Percentiles rank a stretch among this genome's conserved stretches.
phyloP scores from a whole-genome alignment of 2,888 invertebrate genomes.

The Orchestes rusci region DNA sequence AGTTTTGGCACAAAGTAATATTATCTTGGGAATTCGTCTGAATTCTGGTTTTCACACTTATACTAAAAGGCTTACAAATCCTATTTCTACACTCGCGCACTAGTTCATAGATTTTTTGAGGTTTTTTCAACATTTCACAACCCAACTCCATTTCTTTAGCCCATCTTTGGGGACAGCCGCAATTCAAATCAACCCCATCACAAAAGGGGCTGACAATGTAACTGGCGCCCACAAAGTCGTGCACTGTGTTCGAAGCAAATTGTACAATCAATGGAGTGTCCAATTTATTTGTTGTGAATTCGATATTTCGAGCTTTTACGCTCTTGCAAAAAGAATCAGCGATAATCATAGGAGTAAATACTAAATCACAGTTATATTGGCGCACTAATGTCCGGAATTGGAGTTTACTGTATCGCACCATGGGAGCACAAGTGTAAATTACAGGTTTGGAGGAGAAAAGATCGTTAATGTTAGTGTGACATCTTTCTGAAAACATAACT shows the following conservation, averaged over 20 bases:
- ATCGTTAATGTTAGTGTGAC: slow-evolving; percentile 53
- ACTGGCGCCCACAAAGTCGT: slow-evolving; percentile 80
- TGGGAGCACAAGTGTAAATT: slow-evolving; percentile 84
- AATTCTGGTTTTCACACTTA: slow-evolving; percentile 89
- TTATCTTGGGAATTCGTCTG: slow-evolving; percentile 62
- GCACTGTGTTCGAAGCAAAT: slow-evolving; percentile 82
- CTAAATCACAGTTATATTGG: slow-evolving; percentile 78
- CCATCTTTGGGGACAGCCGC: slow-evolving; percentile 97
- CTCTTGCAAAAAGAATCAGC: slow-evolving; percentile 91
- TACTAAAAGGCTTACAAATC: slow-evolving; percentile 67
- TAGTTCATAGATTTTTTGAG: slow-evolving; percentile 76
- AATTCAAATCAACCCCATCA: slow-evolving; percentile 92
- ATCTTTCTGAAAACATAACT: not conserved
- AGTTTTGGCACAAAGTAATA: slow-evolving; percentile 68
- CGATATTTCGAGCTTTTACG: slow-evolving; percentile 73
- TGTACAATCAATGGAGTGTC: slow-evolving; percentile 79
- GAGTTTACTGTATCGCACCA: slow-evolving; percentile 89
- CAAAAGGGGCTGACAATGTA: slow-evolving; percentile 72
- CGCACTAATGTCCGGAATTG: slow-evolving; percentile 70
- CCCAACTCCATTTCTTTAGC: slow-evolving; percentile 88
- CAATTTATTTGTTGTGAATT: slow-evolving; percentile 62
- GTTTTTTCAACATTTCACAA: slow-evolving; percentile 72
- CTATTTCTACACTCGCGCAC: slow-evolving; percentile 67
- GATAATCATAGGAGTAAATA: slow-evolving; percentile 95
- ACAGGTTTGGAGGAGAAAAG: slow-evolving; percentile 58